These are phyloP conservation scores for Metallyticus violacea DNA, from an alignment of 2,888 invertebrate species.

Conservation along the genomic window DNA sequence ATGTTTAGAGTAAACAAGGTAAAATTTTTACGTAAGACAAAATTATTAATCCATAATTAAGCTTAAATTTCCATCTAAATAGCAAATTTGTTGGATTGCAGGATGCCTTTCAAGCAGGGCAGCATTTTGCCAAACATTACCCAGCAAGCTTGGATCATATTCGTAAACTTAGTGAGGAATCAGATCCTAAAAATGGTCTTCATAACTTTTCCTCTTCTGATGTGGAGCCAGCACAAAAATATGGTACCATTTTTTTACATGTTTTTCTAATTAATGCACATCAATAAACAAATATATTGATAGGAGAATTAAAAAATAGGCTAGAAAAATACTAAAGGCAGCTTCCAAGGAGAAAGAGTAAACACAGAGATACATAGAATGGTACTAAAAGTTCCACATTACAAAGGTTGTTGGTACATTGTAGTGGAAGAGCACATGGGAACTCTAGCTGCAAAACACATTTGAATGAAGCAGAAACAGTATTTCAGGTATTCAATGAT, in stretches of 20 bases:
- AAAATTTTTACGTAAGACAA: background rate
- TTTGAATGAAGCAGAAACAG: too few relatives aligned
- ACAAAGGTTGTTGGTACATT: too few relatives aligned
- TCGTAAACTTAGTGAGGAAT: constrained; percentile 14
- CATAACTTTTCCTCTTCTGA: background rate
- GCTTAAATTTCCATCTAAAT: background rate
- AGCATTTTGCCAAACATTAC: constrained; percentile 69
- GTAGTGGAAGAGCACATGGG: too few relatives aligned
- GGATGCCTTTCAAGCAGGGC: constrained; percentile 58
- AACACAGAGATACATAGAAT: too few relatives aligned
- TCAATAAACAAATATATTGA: too few relatives aligned
- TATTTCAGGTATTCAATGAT: too few relatives aligned
- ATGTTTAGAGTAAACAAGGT: constrained; percentile 72
- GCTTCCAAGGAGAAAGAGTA: too few relatives aligned
- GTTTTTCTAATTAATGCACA: too few relatives aligned
- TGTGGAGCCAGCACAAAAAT: background rate
- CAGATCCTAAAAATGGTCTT: background rate
- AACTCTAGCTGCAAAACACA: too few relatives aligned
- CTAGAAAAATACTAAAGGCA: too few relatives aligned
- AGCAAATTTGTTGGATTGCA: constrained; percentile 34
- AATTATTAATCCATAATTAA: background rate
- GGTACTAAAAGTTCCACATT: too few relatives aligned
- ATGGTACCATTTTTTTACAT: background rate
- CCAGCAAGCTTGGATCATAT: constrained; percentile 47
- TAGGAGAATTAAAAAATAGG: too few relatives aligned